phyloP scores from a whole-genome alignment of 2,888 invertebrate genomes.

The Platynereis dumerilii region DNA sequence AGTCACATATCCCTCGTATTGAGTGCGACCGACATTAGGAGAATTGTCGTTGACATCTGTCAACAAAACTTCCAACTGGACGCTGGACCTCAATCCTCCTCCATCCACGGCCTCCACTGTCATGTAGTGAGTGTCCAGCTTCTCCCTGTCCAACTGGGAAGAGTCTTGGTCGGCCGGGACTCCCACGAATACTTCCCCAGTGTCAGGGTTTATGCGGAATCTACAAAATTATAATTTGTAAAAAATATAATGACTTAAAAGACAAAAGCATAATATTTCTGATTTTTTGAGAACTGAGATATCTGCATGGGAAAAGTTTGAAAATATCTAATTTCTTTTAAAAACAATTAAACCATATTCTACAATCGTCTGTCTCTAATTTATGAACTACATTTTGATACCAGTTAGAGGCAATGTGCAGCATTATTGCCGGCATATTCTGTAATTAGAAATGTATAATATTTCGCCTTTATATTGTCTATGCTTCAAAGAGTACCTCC shows the following conservation, averaged over 20 bases:
- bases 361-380: too few species aligned
- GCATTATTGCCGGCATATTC: too few species aligned
- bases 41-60: slow-evolving; percentile 55
- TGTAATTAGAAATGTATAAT: too few species aligned
- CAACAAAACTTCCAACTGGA: slow-evolving; percentile 50
- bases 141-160: slow-evolving; percentile 76
- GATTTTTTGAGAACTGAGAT: too few species aligned
- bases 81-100: slow-evolving; percentile 68
- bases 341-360: too few species aligned
- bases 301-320: too few species aligned
- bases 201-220: slow-evolving; percentile 73
- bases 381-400: too few species aligned
- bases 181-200: slow-evolving; percentile 74
- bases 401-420: too few species aligned
- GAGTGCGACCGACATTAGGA: slow-evolving; percentile 49
- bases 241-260: background rate
- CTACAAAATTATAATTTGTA: slow-evolving; percentile 40
- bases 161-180: slow-evolving; percentile 49
- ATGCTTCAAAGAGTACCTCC: too few species aligned
- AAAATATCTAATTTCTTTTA: too few species aligned
- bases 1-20: slow-evolving; percentile 67
- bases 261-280: background rate
- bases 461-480: too few species aligned
- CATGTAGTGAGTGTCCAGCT: slow-evolving; percentile 79
- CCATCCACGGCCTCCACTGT: slow-evolving; percentile 83